These are phyloP conservation scores for Hirudinaria manillensis DNA, from an alignment of 2,888 invertebrate genomes.

Conservation along the genomic window DNA sequence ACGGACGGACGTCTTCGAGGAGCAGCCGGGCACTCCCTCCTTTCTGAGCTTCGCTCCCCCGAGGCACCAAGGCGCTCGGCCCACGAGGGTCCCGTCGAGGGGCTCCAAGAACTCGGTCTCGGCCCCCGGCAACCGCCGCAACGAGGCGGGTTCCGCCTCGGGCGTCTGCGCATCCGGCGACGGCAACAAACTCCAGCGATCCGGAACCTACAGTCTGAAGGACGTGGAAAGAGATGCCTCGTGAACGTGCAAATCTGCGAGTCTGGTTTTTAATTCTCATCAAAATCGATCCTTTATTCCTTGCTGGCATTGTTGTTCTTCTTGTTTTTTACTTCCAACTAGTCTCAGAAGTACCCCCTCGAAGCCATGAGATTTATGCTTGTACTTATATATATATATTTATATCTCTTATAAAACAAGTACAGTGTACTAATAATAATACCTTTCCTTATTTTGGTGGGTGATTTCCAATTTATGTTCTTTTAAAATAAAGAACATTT, in stretches of 20 bases:
- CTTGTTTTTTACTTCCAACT: no score
- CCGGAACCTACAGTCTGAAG: conserved; percentile 30
- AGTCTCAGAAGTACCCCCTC: no score
- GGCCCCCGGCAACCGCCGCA: neutral
- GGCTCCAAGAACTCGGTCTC: neutral
- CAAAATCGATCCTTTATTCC: neutral
- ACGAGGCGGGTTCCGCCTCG: neutral
- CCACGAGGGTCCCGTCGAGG: neutral
- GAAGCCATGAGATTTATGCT: no score
- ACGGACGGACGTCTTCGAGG: neutral
- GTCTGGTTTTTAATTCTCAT: neutral
- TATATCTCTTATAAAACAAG: no score
- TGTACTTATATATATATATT: no score
- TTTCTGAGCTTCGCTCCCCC: neutral
- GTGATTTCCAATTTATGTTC: no score
- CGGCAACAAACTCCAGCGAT: conserved; percentile 20
- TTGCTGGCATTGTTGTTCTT: no score
- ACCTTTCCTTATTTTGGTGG: no score
- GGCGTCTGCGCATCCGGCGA: conserved; percentile 11
- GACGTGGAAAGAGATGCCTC: neutral
- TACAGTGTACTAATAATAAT: no score
- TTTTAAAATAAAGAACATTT: no score
- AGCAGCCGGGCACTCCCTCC: neutral
- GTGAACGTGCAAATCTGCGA: neutral
- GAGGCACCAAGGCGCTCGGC: neutral